Evolutionary conservation across 2,888 invertebrate species (phyloP).

Genomic region (Caprella mutica): DNA sequence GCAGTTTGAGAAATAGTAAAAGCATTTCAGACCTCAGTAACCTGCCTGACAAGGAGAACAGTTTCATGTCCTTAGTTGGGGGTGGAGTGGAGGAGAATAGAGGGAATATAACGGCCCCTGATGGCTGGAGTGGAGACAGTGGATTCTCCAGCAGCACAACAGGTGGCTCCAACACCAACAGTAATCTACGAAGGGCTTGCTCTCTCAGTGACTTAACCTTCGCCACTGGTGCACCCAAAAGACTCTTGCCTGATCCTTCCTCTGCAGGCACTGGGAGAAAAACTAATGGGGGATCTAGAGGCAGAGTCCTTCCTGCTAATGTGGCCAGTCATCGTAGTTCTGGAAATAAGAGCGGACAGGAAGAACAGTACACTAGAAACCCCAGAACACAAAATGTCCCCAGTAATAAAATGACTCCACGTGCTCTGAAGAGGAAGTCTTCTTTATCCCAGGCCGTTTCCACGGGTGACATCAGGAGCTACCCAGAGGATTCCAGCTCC

Average conservation of each 20-base stretch:
- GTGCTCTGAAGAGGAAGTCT: slow-evolving; percentile 32
- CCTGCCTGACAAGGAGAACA: slow-evolving; percentile 48
- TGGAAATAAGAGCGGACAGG: slow-evolving; percentile 19
- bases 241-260: slow-evolving; percentile 52
- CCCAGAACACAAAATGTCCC: slow-evolving; percentile 68
- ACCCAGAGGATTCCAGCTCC: slow-evolving; percentile 29
- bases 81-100: too few species aligned
- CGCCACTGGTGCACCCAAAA: slow-evolving; percentile 42
- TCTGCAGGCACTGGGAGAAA: slow-evolving; percentile 35
- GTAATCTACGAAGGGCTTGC: slow-evolving; percentile 62
- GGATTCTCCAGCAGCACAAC: slow-evolving; percentile 31
- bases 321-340: slow-evolving; percentile 6
- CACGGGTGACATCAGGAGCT: slow-evolving; percentile 32
- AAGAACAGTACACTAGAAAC: slow-evolving; percentile 20
- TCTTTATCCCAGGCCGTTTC: slow-evolving; percentile 32
- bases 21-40: slow-evolving; percentile 75
- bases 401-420: slow-evolving; percentile 54
- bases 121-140: slow-evolving; percentile 33
- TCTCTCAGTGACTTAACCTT: slow-evolving; percentile 62
- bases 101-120: slow-evolving; percentile 8
- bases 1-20: slow-evolving; percentile 69
- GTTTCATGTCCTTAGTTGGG: slow-evolving; percentile 35
- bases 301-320: neutral
- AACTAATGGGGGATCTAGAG: too few species aligned
- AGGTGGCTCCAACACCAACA: slow-evolving; percentile 8